A percentile compares a stretch with the other conserved stretches of the same genome.
Evolutionary conservation across 1,140 invertebrate species (phyloP).

Genomic region (Trichonephila clavata): DNA sequence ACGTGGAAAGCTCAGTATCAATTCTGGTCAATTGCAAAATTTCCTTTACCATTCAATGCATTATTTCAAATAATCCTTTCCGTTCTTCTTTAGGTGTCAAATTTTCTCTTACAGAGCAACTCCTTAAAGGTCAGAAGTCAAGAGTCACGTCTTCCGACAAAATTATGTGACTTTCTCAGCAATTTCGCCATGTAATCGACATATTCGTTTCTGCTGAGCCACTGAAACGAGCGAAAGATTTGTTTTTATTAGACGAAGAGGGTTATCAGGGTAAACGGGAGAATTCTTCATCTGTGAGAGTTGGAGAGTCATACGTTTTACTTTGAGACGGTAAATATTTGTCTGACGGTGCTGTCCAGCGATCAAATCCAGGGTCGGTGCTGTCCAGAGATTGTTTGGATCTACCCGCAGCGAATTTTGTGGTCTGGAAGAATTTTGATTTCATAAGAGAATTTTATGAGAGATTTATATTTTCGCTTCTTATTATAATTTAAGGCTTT

Average conservation of each 20-base stretch:
- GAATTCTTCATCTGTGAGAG: slow-evolving; percentile 1
- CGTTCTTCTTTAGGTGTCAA: too few species aligned
- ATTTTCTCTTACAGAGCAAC: too few species aligned
- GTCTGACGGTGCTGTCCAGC: neutral
- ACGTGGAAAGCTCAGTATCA: too few species aligned
- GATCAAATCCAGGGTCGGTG: neutral
- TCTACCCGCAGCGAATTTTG: neutral
- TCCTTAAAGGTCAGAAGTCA: neutral
- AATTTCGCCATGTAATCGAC: neutral
- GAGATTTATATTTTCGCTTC: neutral
- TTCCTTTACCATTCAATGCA: too few species aligned
- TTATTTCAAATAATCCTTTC: too few species aligned
- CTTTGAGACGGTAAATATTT: slow-evolving; percentile 42
- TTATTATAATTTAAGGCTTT: neutral
- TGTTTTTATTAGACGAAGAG: neutral
- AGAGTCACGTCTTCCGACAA: neutral
- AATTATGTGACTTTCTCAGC: too few species aligned
- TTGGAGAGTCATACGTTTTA: neutral
- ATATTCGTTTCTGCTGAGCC: neutral
- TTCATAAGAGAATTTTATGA: neutral
- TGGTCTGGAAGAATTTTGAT: neutral
- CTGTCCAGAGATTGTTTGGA: slow-evolving; percentile 37
- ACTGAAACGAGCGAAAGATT: neutral
- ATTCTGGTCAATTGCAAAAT: too few species aligned
- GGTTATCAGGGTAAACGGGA: neutral